These are phyloP conservation scores for Enteromius thamalakanensis DNA, from an alignment of 2,797 vertebrate genomes.

Conservation along the genomic window DNA sequence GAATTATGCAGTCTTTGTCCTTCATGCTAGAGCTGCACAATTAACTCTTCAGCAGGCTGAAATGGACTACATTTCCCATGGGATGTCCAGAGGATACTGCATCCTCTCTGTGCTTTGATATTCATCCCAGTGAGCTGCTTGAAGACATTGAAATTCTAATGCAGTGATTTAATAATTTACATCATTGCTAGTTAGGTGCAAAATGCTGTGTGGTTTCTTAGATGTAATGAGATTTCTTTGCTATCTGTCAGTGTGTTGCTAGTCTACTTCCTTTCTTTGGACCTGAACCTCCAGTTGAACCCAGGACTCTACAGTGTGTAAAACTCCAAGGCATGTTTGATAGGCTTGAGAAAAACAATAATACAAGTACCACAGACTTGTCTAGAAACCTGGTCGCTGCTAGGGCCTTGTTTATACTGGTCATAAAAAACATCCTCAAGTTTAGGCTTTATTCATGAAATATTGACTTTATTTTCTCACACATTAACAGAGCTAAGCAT, in stretches of 20 bases:
- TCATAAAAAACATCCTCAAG: not conserved
- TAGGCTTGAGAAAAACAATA: not conserved
- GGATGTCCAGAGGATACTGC: constrained; percentile 1
- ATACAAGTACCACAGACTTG: not conserved
- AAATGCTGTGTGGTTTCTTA: not conserved
- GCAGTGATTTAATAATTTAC: not conserved
- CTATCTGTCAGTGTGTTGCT: not conserved
- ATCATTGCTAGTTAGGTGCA: not conserved
- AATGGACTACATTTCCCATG: constrained; percentile 22
- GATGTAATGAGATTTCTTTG: not conserved
- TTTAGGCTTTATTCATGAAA: constrained; percentile 1
- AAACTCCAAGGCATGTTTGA: constrained; percentile 24
- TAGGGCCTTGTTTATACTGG: not conserved
- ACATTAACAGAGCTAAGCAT: not conserved
- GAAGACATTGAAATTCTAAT: not conserved
- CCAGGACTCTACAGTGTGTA: constrained; percentile 31
- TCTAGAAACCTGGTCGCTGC: not conserved
- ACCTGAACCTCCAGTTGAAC: constrained; percentile 38
- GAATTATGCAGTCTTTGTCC: constrained; percentile 24
- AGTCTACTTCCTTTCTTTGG: not conserved
- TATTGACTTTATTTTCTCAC: not conserved
- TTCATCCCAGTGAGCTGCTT: not conserved
- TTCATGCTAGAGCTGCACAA: constrained; percentile 31
- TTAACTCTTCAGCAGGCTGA: not conserved
- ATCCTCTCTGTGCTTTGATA: constrained; percentile 18